Base-by-base conservation (phyloP, 2,888 invertebrate genomes). In the Orgyia antiqua region DNA sequence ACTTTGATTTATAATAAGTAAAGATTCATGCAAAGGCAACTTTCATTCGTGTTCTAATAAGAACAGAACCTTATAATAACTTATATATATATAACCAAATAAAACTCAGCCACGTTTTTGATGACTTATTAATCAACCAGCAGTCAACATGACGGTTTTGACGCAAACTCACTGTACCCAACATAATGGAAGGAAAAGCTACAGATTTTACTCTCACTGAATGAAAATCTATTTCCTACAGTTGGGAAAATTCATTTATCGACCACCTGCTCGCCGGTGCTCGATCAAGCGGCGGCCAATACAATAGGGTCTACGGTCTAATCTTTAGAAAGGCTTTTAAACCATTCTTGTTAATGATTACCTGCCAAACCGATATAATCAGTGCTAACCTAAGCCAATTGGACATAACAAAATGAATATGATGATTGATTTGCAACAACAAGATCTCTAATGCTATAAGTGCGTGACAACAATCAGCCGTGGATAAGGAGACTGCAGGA, bases 201-300 rank as follows among this genome's bases (percentile, higher is more conserved):
- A 39, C 40, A 47, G 45, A 58, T 63, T 59, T 64, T 60, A 60
- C 15, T 58, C 44, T 31, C 48, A 46, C 45, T 62, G 61, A 70
- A 68, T 64, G 62, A 61, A 71, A 75, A 74, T 69, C 66, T 70
- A 75, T 72, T 71, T 66, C 57, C 54, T 52, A 55, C 53, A 52
- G 58, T 60, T 58, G 57, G 53, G 58, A 68, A 68, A 71, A 66
- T 67, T 68, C 64, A 64, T 68, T 66, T 66, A 66, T 66, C 60
- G 68, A 63, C 67, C 74, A 74, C 73, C 73, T 74, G 72, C 57
- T 59, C 54, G 39, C 43, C 51, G 54, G 55, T 59, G 56, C 58
- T 67, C 74, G 61, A 72, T 71, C 68, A 68, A 58, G 45, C 59
- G 58, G 41, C 48, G 51, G 36, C 54, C 59, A 48, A 50, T 51